phyloP scores from a whole-genome alignment of 1,140 invertebrate species.

The Danaus plexippus region DNA sequence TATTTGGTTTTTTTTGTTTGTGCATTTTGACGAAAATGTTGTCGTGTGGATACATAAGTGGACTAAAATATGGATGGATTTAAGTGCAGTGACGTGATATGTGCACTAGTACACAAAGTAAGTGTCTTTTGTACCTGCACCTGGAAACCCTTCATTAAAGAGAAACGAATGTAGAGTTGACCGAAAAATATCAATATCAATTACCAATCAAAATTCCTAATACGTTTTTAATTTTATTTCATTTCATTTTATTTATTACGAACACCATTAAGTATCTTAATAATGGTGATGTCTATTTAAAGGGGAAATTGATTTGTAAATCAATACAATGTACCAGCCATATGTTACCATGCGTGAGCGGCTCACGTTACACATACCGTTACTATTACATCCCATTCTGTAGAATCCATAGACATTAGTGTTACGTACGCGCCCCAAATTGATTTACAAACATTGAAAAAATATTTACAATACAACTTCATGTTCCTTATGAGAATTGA shows the following conservation, averaged over 20 bases:
- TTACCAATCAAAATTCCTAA: constrained; percentile 6
- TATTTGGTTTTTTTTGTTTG: constrained; percentile 69
- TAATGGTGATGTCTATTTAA: too few relatives aligned
- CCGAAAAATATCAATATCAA: not conserved
- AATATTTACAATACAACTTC: too few relatives aligned
- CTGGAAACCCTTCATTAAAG: too few relatives aligned
- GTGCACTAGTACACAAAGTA: constrained; percentile 49
- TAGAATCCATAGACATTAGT: too few relatives aligned
- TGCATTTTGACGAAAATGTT: constrained; percentile 67
- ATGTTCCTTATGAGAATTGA: too few relatives aligned
- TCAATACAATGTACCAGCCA: constrained; percentile 49
- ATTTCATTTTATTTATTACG: constrained; percentile 1
- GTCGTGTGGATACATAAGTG: constrained; percentile 60
- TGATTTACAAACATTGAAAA: too few relatives aligned
- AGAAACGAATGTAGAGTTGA: too few relatives aligned
- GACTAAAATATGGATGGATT: constrained; percentile 61
- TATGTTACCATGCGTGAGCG: constrained; percentile 63
- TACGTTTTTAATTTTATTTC: not conserved
- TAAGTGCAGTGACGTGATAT: constrained; percentile 67
- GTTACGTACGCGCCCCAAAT: too few relatives aligned
- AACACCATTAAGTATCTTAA: not conserved
- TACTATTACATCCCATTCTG: constrained; percentile 36
- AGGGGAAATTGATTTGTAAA: constrained; percentile 30
- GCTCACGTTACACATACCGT: constrained; percentile 57
- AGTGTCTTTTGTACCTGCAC: constrained; percentile 16